A percentile compares a stretch with the other conserved stretches of the same genome.
phyloP scores from a whole-genome alignment of 2,888 invertebrate species.

The Erebia epiphron region DNA sequence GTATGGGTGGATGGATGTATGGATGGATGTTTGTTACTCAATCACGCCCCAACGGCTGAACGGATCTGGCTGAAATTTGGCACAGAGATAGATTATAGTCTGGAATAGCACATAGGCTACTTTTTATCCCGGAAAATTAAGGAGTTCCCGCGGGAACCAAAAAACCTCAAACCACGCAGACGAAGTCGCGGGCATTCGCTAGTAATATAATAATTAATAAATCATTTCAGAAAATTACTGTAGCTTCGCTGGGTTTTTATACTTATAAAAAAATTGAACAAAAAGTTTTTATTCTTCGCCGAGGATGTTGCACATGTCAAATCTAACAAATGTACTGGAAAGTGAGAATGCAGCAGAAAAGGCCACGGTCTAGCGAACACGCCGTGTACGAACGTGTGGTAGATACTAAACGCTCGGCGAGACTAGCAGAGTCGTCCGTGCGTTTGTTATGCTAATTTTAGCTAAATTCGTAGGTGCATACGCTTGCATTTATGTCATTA shows the following conservation, averaged over 20 bases:
- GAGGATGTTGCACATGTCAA: conserved; percentile 38
- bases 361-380: conserved; percentile 71
- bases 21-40: no score
- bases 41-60: no score
- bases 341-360: conserved; percentile 57
- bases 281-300: not conserved
- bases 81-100: no score
- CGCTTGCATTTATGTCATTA: conserved; percentile 30
- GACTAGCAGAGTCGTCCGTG: conserved; percentile 40
- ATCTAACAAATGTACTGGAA: conserved; percentile 54
- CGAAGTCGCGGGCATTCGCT: no score
- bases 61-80: no score
- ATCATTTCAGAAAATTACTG: no score
- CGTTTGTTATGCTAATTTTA: conserved; percentile 51
- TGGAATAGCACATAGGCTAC: no score
- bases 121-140: no score
- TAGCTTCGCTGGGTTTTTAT: not conserved
- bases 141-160: no score
- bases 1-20: no score
- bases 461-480: conserved; percentile 27
- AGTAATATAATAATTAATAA: no score
- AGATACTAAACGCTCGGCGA: conserved; percentile 58
- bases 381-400: conserved; percentile 64
- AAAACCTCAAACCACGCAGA: no score
- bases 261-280: not conserved